phyloP scores from a whole-genome alignment of 2,888 invertebrate genomes.

The Ischnus inquisitorius region DNA sequence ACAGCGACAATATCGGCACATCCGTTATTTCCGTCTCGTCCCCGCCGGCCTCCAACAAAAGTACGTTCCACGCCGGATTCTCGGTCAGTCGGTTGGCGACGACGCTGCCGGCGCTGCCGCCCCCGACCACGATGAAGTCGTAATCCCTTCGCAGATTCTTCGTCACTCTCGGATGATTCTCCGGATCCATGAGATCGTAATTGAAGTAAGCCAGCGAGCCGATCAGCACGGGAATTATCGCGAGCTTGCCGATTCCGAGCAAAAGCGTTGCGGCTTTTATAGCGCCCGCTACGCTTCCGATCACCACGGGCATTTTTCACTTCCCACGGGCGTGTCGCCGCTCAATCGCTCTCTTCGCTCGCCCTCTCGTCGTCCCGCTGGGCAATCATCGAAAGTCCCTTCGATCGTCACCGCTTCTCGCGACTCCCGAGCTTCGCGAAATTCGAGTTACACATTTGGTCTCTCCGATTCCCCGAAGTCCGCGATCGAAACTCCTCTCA shows the following conservation, averaged over 20 bases:
- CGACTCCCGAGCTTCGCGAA: not conserved
- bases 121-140: constrained; percentile 94
- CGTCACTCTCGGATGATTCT: constrained; percentile 90
- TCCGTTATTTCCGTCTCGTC: constrained; percentile 95
- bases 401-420: not conserved
- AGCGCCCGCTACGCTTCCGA: constrained; percentile 88
- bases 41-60: constrained; percentile 94
- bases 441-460: not conserved
- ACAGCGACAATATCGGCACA: constrained; percentile 94
- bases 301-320: constrained; percentile 78
- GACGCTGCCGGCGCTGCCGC: constrained; percentile 94
- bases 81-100: constrained; percentile 93
- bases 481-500: too few species aligned
- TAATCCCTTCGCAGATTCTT: constrained; percentile 90
- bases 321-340: constrained; percentile 24
- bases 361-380: constrained; percentile 6
- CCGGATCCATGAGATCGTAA: constrained; percentile 94
- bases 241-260: constrained; percentile 90
- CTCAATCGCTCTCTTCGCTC: constrained; percentile 19
- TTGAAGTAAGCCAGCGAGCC: constrained; percentile 93
- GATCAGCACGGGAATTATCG: constrained; percentile 91
- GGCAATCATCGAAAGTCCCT: constrained; percentile 2
- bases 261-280: constrained; percentile 91
- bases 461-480: too few species aligned
- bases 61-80: constrained; percentile 91